Percentiles rank a stretch among this genome's conserved stretches.
phyloP scores from a whole-genome alignment of 1,140 invertebrate genomes.

The Kradibia gibbosae region DNA sequence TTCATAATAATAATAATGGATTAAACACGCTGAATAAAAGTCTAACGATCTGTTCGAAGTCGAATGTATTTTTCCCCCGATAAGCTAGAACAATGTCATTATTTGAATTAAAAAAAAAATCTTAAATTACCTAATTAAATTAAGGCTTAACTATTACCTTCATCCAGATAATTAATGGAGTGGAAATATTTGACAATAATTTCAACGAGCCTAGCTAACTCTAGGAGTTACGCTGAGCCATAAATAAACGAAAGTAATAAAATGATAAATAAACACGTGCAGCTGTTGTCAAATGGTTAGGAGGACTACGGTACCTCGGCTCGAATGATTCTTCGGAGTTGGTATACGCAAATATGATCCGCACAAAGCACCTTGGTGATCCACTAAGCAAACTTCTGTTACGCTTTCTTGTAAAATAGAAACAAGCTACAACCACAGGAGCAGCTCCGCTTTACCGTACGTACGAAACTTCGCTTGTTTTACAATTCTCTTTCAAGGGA shows the following conservation, averaged over 20 bases:
- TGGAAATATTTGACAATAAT: not conserved
- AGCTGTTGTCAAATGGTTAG: not conserved
- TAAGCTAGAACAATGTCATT: too few relatives aligned
- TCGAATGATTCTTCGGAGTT: conserved; percentile 10
- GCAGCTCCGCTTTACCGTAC: not conserved
- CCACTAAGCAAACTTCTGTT: conserved; percentile 30
- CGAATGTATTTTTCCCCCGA: too few relatives aligned
- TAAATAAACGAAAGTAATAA: not conserved
- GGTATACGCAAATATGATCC: conserved; percentile 23
- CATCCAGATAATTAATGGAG: not conserved
- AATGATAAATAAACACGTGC: not conserved
- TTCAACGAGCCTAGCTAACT: not conserved
- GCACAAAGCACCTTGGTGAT: conserved; percentile 2
- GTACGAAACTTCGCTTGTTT: not conserved
- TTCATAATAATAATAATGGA: too few relatives aligned
- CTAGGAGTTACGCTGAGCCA: not conserved
- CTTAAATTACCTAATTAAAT: too few relatives aligned
- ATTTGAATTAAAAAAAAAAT: too few relatives aligned
- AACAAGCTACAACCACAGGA: conserved; percentile 17
- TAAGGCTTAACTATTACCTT: too few relatives aligned
- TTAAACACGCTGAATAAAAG: too few relatives aligned
- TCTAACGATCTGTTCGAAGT: too few relatives aligned
- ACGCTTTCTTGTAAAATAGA: not conserved
- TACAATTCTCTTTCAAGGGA: not conserved
- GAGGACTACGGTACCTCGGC: not conserved